Base-by-base conservation (phyloP, 2,888 invertebrate species). In the Eupithecia tripunctaria region DNA sequence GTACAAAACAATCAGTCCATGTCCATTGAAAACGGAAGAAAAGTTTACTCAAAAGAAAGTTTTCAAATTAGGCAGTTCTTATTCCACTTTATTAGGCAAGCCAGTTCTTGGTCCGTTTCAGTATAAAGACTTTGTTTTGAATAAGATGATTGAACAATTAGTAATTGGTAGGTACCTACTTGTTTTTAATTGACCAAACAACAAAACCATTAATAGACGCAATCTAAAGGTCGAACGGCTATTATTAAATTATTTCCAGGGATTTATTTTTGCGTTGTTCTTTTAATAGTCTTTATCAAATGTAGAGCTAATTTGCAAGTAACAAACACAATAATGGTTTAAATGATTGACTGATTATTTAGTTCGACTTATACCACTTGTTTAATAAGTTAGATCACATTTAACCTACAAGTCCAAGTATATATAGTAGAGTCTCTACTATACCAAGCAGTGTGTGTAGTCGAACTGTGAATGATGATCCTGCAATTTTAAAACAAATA, bases 1-100 rank as follows among this genome's bases (percentile, higher is more conserved):
- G 29, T 25, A 60, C 27, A 2, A 60, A 60, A 60, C 15, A 60
- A 27, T 25, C 56, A 25, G 18, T 38, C 59, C 25, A 27, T 4
- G 14, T 66, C 66, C 60, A 68, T 73, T 21, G 25, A 72, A 68
- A 73, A 71, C 56, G 65, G 51, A 59, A 73, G 29, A 63, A 70
- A 65, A 74, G 68, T 68, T 59, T 15, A 41, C 43, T 25, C 25
- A 25, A 66, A 66, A 56, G 38, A 66, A 72, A 66, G 68, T 68
- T 72, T 72, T 56, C 56, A 56, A 56, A 56, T 56, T 56, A 56
- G 56, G 56, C 25, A 25, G 25, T 14, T 21, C 56, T 56, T 14
- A 21, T 56, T 56, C 14, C 25, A 25, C 14, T 21, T 25, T 21
- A 56, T 56, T 25, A 56, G 56, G 56, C 56, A 4, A 8, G 1